A percentile compares a stretch with the other conserved stretches of the same genome.
phyloP scores from a whole-genome alignment of 2,113 vertebrate genomes.

The Oryzias javanicus region DNA sequence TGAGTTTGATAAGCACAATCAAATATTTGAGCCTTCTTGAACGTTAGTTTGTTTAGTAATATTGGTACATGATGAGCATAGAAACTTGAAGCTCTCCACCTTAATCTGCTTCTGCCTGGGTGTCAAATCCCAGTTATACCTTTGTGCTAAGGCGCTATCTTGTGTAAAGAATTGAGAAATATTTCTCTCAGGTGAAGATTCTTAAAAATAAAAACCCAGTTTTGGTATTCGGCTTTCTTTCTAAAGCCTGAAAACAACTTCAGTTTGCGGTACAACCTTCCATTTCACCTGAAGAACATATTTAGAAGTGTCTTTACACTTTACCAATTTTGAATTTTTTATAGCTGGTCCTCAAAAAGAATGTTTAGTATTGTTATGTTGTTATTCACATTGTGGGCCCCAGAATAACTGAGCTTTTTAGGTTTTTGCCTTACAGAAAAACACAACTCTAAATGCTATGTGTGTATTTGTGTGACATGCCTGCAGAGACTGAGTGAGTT shows the following conservation, averaged over 20 bases:
- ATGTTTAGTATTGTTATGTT: too few species aligned
- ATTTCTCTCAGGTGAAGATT: too few species aligned
- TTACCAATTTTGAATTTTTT: too few species aligned
- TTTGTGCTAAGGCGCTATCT: background rate
- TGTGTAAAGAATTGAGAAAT: too few species aligned
- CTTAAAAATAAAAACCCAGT: too few species aligned
- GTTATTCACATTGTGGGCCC: background rate
- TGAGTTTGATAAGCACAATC: constrained; percentile 27
- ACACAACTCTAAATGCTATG: constrained; percentile 7
- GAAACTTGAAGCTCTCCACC: constrained; percentile 18
- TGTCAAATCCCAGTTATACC: constrained; percentile 18
- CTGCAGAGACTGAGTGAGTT: constrained; percentile 44
- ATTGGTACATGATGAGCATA: constrained; percentile 13
- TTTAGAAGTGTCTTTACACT: too few species aligned
- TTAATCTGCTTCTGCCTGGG: constrained; percentile 24
- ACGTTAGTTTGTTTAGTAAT: constrained; percentile 10
- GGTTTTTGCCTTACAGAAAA: constrained; percentile 26
- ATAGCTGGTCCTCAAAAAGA: too few species aligned
- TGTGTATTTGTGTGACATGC: constrained; percentile 14
- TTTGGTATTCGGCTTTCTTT: too few species aligned
- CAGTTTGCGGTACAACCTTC: too few species aligned
- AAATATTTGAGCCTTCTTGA: constrained; percentile 16
- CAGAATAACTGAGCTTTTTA: constrained; percentile 8
- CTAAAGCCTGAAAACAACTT: too few species aligned
- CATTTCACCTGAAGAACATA: too few species aligned